These are phyloP conservation scores for Yponomeuta evonymella DNA, from an alignment of 2,888 invertebrate species.

Conservation along the genomic window DNA sequence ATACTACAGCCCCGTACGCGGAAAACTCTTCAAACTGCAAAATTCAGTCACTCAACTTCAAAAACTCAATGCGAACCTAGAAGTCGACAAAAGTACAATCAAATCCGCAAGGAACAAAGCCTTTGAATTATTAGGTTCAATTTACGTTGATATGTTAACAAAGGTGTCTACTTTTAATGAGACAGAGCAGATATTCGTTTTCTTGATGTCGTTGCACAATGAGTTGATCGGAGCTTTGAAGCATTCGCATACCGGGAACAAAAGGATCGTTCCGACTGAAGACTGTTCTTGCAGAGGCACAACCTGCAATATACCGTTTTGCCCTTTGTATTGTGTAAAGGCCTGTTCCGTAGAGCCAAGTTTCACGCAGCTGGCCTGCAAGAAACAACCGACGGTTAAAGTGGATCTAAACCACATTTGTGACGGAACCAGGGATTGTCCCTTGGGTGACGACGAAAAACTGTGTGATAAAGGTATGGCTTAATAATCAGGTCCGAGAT, in stretches of 20 bases:
- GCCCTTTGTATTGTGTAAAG: conserved; percentile 40
- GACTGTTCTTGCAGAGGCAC: conserved; percentile 44
- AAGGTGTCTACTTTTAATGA: conserved; percentile 26
- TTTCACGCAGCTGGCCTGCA: conserved; percentile 44
- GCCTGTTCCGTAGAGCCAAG: conserved; percentile 42
- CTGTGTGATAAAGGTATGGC: conserved; percentile 42
- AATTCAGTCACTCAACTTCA: conserved; percentile 35
- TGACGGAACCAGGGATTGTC: conserved; percentile 46
- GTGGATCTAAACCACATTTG: conserved; percentile 44
- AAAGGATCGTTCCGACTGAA: conserved; percentile 32
- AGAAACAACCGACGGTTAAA: conserved; percentile 23
- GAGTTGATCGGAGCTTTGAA: conserved; percentile 49
- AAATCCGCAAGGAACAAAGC: conserved; percentile 37
- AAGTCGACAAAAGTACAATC: conserved; percentile 29
- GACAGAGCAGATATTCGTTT: conserved; percentile 36
- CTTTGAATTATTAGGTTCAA: conserved; percentile 34
- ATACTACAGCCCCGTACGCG: conserved; percentile 29
- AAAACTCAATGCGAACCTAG: conserved; percentile 28
- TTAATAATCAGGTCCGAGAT: not conserved
- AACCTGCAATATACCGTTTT: conserved; percentile 39
- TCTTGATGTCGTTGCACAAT: conserved; percentile 39
- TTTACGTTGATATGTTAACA: conserved; percentile 38
- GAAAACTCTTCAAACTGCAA: conserved; percentile 32
- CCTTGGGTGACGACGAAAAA: conserved; percentile 47
- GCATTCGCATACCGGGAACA: conserved; percentile 47